Base-by-base conservation (phyloP, 35 echinoderm and acorn worm genomes). In the Ptychodera flava region DNA sequence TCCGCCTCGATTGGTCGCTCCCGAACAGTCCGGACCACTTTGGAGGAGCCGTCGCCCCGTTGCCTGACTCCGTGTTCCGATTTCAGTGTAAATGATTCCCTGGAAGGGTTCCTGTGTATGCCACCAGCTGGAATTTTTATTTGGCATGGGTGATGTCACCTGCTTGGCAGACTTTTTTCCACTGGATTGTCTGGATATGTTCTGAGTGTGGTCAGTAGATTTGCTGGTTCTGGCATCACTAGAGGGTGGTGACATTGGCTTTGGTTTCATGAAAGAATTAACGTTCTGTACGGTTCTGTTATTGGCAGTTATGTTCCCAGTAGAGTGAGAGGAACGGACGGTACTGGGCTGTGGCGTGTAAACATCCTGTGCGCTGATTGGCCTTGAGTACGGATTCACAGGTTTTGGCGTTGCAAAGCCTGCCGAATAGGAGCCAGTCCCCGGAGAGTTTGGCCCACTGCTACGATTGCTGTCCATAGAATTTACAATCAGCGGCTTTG, bases 1-100 rank as follows among this genome's bases (percentile, higher is more conserved):
- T 99, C 96, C 76, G 45, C 45, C 6, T 64, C 45, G 22, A 64
- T 12, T 12, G 6, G 6, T 64, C 22, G 6, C 22, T 64, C 45
- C 45, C 45, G 6, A 22, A 64, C 22, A 12, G 6, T 64, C 45
- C 45, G 6, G 22, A 12, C 45, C 22, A 12, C 22, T 6, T 6
- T 22, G 22, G 6, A 6, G 45, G 45, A 6, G 22, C 45, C 45
- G 45, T 64, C 45, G 6, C 45, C 45, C 6, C 22, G 45, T 64
- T 64, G 45, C 22, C 45, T 64, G 6, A 64, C 45, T 64, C 45
- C 45, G 22, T 64, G 45, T 64, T 64, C 45, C n/a, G 22, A 6
- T 64, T 64, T 64, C 22, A 64, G 45, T 64, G n/a, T n/a, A 12
- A 64, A 64, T 64, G 45, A 64, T 64, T 22, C 45, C 45, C 22